Evolutionary conservation across 1,140 invertebrate genomes (phyloP), one percentile per base, ranked within the genome.

Genomic region (Hypsibius dujardini): DNA sequence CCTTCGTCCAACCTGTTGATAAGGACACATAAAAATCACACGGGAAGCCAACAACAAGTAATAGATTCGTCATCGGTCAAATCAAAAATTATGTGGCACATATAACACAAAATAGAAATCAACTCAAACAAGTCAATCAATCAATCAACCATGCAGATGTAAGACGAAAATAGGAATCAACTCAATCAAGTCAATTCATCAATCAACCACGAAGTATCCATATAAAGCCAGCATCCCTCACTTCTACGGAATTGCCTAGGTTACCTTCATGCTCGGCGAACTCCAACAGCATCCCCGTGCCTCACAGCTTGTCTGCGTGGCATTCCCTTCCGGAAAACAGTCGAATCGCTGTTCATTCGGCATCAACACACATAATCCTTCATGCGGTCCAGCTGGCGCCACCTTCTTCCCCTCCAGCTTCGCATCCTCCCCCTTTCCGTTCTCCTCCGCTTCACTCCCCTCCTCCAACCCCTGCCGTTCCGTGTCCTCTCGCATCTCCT

Each of bases 271-370:
- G 7, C n/a, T n/a, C 50, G 50, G 50, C 50, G 50, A n/a, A 7
- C 7, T 56, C 62, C 62, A 67, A 40, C 62, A 67, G 40, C 62
- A 67, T 40, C 62, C 62, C 40, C 62, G 7, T 40, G 62, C 62
- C 62, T 14, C 40, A 42, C 62, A 67, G 62, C 3, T 14, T 42
- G 7, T 3, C 40, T 67, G 7, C 3, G 3, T 67, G 40, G 42
- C 40, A 42, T 67, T 40, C 62, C 62, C 62, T 42, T 42, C 12
- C 40, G 62, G 62, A 7, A 67, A 3, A 67, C 62, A 67, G 40
- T 67, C 62, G 42, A 67, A 67, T 3, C 62, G 62, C 3, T 67
- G 3, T 3, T 67, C 62, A 3, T 67, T 40, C 62, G 62, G 7
- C 62, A 67, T 42, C 50, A 56, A n/a, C 7, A 7, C n/a, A n/a